phyloP scores from a whole-genome alignment of 2,113 vertebrate genomes.

The Sceloporus tristichus region DNA sequence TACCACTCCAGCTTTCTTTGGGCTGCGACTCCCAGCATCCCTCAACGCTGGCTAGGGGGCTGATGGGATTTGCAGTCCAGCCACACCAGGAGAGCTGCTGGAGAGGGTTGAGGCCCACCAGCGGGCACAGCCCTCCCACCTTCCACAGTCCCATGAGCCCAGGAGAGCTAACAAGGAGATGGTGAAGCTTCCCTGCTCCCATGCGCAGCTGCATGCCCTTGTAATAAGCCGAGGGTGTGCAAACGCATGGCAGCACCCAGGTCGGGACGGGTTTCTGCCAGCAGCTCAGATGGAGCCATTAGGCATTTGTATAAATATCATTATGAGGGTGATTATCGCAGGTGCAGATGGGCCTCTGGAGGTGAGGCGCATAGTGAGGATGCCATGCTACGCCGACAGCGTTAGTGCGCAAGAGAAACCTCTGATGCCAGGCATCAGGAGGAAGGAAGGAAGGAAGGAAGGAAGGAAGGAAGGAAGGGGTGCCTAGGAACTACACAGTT shows the following conservation, averaged over 20 bases:
- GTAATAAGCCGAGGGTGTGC: conserved; percentile 12
- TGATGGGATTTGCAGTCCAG: not conserved
- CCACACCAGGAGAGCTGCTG: not conserved
- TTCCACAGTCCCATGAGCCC: rapidly evolving
- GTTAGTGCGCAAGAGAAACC: not conserved
- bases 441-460: rapidly evolving
- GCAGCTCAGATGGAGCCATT: conserved; percentile 18
- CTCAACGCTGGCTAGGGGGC: no score
- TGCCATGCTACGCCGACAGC: not conserved
- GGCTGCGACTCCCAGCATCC: no score
- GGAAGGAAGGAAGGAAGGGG: not conserved
- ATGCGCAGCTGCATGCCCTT: not conserved
- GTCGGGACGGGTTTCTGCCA: conserved; percentile 11
- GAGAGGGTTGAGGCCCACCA: not conserved
- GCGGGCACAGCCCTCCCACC: no score
- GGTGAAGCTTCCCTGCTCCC: not conserved
- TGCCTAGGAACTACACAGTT: no score
- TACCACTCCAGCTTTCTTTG: no score
- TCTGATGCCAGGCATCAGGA: rapidly evolving
- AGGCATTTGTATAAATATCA: conserved; percentile 34
- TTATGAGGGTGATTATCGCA: conserved; percentile 23
- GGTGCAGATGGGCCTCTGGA: conserved; percentile 40
- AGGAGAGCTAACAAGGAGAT: rapidly evolving
- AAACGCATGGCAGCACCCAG: not conserved
- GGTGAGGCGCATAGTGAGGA: not conserved